A percentile compares a stretch with the other conserved stretches of the same genome.
phyloP scores from a whole-genome alignment of 1,140 invertebrate species.

The Zaprionus ghesquierei region DNA sequence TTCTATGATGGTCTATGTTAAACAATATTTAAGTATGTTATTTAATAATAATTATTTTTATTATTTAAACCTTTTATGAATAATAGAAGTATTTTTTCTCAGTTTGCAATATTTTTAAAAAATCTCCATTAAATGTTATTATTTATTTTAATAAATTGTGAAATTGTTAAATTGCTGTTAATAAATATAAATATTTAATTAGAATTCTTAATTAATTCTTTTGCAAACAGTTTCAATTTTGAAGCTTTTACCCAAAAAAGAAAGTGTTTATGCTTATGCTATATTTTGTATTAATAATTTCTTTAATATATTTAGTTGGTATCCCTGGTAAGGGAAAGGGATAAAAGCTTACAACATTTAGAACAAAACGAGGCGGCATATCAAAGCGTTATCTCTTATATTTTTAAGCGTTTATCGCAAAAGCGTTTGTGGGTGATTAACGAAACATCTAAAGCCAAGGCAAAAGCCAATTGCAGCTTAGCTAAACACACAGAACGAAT shows the following conservation, averaged over 20 bases:
- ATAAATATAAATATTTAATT: neutral
- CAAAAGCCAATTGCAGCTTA: slow-evolving; percentile 16
- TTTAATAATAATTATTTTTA: too few relatives aligned
- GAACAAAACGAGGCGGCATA: neutral
- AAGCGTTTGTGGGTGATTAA: slow-evolving; percentile 17
- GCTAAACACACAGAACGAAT: slow-evolving; percentile 17
- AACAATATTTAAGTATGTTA: too few relatives aligned
- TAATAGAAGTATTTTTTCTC: too few relatives aligned
- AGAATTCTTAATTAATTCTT: neutral
- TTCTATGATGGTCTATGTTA: too few relatives aligned
- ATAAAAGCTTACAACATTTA: slow-evolving; percentile 5
- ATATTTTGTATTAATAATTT: too few relatives aligned
- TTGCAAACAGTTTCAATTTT: neutral
- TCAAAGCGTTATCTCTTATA: slow-evolving; percentile 11
- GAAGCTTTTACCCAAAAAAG: neutral
- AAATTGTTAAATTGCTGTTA: too few relatives aligned
- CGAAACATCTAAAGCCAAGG: slow-evolving; percentile 47
- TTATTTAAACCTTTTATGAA: too few relatives aligned
- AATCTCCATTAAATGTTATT: too few relatives aligned
- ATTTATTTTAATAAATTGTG: too few relatives aligned
- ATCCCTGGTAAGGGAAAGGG: neutral
- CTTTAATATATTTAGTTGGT: neutral
- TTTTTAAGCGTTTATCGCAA: slow-evolving; percentile 13
- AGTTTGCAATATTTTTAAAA: too few relatives aligned
- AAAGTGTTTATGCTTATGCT: neutral